Evolutionary conservation across 2,888 invertebrate species (phyloP), one percentile per base, ranked within the genome.

Genomic region (Clostera curtula): DNA sequence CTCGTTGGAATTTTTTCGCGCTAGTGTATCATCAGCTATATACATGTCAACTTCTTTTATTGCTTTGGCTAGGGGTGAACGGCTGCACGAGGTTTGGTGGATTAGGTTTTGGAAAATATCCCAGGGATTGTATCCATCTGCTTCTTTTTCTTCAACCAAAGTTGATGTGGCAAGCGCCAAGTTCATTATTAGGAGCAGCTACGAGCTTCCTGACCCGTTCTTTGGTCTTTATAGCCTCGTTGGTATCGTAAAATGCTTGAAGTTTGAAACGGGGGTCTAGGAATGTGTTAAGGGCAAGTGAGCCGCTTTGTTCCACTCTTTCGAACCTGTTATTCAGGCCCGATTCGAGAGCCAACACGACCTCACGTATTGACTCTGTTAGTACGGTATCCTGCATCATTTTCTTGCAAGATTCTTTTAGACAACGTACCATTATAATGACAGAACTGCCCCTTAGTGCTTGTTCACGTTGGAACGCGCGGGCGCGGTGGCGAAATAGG

Each of bases 401-500:
- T 13, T 25, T 28, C 2, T 28, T 7, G 12, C 31, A 42, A 1
- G 38, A 25, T 29, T 29, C 32, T 29, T 25, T 42, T 3, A 53
- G 37, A 12, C 46, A 50, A 2, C 43, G 19, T 3, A 42, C 40
- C 31, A 51, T 38, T 0, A 42, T 32, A 9, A 49, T 52, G 1
- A 51, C 36, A 4, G 34, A 43, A 12, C 49, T 43, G 1, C 28
- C 43, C n/a, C n/a, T n/a, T n/a, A n/a, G n/a, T n/a, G n/a, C n/a
- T n/a, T n/a, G n/a, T n/a, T n/a, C n/a, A n/a, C n/a, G n/a, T n/a
- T n/a, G n/a, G n/a, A n/a, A n/a, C n/a, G n/a, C n/a, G n/a, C n/a
- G n/a, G n/a, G n/a, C n/a, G n/a, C n/a, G n/a, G n/a, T n/a, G n/a
- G n/a, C n/a, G n/a, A n/a, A n/a, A n/a, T n/a, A n/a, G n/a, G n/a